Base-by-base conservation (phyloP, 1,140 invertebrate genomes). In the Drosophila orosa region DNA sequence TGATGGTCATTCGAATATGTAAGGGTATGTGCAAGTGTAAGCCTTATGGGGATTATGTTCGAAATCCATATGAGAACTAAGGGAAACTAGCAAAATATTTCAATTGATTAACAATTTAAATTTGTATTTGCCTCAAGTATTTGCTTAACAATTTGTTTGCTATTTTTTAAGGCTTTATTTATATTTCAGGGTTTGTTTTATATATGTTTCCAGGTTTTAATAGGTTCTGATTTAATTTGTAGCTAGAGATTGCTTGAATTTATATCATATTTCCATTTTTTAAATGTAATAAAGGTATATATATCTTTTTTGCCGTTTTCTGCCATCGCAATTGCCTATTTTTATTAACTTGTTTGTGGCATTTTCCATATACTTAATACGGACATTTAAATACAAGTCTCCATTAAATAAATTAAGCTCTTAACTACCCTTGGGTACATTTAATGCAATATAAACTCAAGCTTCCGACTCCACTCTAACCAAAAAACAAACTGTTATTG, bases 1-100 rank as follows among this genome's bases (percentile, higher is more conserved):
- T 47, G 42, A 58, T 72, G 68, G 52, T 15, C 68, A 58, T 58
- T 58, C 33, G n/a, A 19, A 48, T 3, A 29, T 31, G 8, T 17
- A 42, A 50, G 35, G 31, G 25, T 29, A 29, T 67, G 67, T 45
- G 63, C 40, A 5, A 69, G 65, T 29, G 65, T 29, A 17, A 33
- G 29, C 45, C 37, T 35, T 44, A 33, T 54, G 22, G 33, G 35
- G 45, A 68, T 66, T 68, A 68, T 48, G 10, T 15, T 19, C 31
- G n/a, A 8, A 60, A 48, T 40, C 5, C 35, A 15, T 22, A 33
- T 12, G 3, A 8, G 19, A 13, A 35, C 1, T n/a, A 10, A 3
- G 12, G 19, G 19, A n/a, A 5, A 24, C 8, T 5, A 12, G 15
- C 25, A 29, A 13, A 63, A 25, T 37, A 39, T 59, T 59, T 29